Evolutionary conservation across 2,888 invertebrate species (phyloP), one percentile per base, ranked within the genome.

Genomic region (Protula sp.): DNA sequence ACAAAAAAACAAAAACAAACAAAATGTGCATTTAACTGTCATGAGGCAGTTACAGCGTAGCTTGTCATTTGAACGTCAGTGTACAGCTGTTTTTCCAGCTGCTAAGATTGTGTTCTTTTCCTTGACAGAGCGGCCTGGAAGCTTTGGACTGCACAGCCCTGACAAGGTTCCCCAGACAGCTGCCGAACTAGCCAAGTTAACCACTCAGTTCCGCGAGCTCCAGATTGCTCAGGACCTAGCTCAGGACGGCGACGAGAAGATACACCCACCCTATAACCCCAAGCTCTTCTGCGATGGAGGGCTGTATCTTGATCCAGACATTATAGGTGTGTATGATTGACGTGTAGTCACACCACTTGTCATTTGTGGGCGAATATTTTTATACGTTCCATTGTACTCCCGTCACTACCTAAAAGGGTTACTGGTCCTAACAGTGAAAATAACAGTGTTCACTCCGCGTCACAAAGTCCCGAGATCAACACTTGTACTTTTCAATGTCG

Each of bases 111-210:
- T 38, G 38, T 19, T 55, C 4, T 48, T 27, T 4, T 19, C 14
- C 19, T n/a, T 50, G 14, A 4, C 57, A 57, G 57, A 57, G 31
- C 5, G 52, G 5, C 80, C 80, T 66, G 82, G 90, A 3, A 91
- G 91, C 81, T 92, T 92, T 74, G 91, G 91, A 0, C 82, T 92
- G 38, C 89, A 90, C 71, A 91, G 90, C 80, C 91, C 91, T 0
- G 90, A 91, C 67, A 84, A 85, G 70, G 82, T 84, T 75, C 77
- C 72, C 26, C 54, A 52, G 2, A 59, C 67, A 26, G 66, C 70
- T 30, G 61, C 65, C 38, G 62, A 70, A 51, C 55, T 66, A 60
- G 53, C 69, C 59, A 78, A 78, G 28, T 68, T 80, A 47, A 72
- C 71, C 2, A 60, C 69, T 2, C 9, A 3, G 4, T 55, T 14